Percentiles rank a stretch among this genome's conserved stretches.
phyloP scores from a whole-genome alignment of 2,888 invertebrate genomes.

The Eupithecia pulchellata region DNA sequence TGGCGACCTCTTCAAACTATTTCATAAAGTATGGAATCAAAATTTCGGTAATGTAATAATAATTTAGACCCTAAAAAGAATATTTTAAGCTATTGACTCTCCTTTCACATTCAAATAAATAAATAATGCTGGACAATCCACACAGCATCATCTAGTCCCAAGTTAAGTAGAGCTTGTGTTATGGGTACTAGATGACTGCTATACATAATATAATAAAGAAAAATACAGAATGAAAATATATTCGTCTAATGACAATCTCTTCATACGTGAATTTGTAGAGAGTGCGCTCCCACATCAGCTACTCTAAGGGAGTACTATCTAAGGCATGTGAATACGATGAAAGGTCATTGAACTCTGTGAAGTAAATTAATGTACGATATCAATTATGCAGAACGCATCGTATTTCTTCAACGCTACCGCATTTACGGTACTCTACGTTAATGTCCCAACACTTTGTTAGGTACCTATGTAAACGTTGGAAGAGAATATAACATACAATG shows the following conservation, averaged over 20 bases:
- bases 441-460: neutral
- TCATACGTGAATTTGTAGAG: neutral
- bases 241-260: too few relatives aligned
- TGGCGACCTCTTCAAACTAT: too few relatives aligned
- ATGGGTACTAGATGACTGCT: too few relatives aligned
- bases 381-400: neutral
- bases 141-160: too few relatives aligned
- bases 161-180: too few relatives aligned
- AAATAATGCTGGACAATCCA: neutral
- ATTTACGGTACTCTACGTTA: neutral
- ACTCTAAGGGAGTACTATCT: neutral
- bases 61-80: too few relatives aligned
- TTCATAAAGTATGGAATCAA: too few relatives aligned
- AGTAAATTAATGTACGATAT: neutral
- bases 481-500: too few relatives aligned
- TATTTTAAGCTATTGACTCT: neutral
- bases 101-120: neutral
- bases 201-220: too few relatives aligned
- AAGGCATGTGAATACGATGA: neutral
- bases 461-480: too few relatives aligned
- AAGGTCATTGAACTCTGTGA: neutral
- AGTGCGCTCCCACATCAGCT: neutral
- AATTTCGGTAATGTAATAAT: too few relatives aligned
- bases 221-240: too few relatives aligned
- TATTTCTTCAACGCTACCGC: neutral